Conservation (phyloP, 2,797 vertebrate species). For the Scolopax rusticola region DNA sequence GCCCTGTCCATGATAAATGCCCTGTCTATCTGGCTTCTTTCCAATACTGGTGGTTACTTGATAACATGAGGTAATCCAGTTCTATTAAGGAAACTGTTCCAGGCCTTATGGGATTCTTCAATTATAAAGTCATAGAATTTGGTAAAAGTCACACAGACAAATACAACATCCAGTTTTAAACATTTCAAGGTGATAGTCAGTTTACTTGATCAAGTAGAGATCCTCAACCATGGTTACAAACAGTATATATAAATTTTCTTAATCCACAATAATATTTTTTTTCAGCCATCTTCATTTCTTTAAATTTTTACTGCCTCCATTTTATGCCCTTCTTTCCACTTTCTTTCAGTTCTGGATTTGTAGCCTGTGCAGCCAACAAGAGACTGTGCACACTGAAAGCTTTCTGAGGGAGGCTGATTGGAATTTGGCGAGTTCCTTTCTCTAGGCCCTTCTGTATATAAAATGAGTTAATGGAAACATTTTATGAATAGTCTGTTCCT, state of each 20-base stretch:
- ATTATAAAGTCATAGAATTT: background rate
- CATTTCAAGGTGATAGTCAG: background rate
- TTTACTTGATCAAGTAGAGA: background rate
- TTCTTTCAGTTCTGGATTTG: background rate
- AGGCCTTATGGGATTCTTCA: background rate
- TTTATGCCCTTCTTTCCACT: background rate
- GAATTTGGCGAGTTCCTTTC: background rate
- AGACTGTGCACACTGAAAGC: background rate
- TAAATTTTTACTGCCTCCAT: background rate
- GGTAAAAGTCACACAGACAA: background rate
- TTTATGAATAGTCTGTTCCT: background rate
- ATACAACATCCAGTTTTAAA: background rate
- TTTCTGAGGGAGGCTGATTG: background rate
- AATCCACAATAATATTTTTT: background rate
- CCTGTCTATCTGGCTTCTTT: background rate
- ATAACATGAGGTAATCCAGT: background rate
- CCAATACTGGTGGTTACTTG: background rate
- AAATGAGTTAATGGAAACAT: constrained; percentile 24
- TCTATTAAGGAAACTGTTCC: background rate
- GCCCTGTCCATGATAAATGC: background rate
- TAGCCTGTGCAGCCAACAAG: background rate
- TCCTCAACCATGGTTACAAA: background rate
- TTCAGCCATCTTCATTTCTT: background rate
- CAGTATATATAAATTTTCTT: background rate
- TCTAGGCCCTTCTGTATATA: background rate